Base-by-base conservation (phyloP, 2,888 invertebrate genomes). In the Zaprionus obscuricornis region DNA sequence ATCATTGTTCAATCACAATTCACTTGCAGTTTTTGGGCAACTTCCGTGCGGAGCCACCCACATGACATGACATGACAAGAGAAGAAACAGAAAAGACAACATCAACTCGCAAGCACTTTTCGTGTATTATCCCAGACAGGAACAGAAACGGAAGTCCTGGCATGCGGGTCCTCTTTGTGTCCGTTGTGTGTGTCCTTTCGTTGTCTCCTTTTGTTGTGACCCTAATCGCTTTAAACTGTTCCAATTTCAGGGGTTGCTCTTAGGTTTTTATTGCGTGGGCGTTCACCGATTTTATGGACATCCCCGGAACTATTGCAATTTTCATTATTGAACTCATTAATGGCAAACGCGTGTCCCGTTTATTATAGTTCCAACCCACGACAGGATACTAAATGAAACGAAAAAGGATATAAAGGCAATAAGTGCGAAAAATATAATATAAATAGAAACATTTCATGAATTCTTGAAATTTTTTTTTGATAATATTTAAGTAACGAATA, bases 171-270 rank as follows among this genome's bases (percentile, higher is more conserved):
- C 55, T 58, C 33, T 27, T 51, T 24, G 10, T 17, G 49, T 39
- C 31, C 29, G 10, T 51, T 22, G 10, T 6, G 37, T 37, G 10
- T 14, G 27, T 51, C 34, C 33, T 40, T 22, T 37, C 17, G 14
- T 18, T 29, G 24, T 37, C 6, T 34, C 47, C 37, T 47, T 33
- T 64, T 70, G 66, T 78, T 68, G 68, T 75, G 84, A 75, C 85
- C 81, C 76, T 84, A 84, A 82, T 82, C 85, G 81, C 75, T 81
- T 81, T 77, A 81, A 74, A 75, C 59, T 77, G 65, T 73, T 63
- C 58, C 75, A 74, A 56, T 74, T 60, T 64, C 63, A 65, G 55
- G 82, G 79, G 68, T 84, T 50, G 59, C 69, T 64, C 56, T 55
- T 50, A n/a, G n/a, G 52, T 42, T 62, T 70, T 75, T 66, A 75